phyloP scores from a whole-genome alignment of 1,140 invertebrate genomes.

The Pomacea maculata region DNA sequence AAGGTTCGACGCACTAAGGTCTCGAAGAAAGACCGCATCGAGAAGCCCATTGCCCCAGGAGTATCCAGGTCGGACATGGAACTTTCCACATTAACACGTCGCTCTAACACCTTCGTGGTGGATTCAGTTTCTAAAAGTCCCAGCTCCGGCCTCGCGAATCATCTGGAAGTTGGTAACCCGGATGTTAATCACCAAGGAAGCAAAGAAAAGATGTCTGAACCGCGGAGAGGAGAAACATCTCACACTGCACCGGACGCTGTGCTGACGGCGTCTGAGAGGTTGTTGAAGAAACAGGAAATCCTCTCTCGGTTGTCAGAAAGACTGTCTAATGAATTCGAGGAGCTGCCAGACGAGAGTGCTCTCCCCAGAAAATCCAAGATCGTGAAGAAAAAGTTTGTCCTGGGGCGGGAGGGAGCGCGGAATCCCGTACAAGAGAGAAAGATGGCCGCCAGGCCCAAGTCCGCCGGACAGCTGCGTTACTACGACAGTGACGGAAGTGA shows the following conservation, averaged over 20 bases:
- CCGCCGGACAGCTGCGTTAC: conserved; percentile 16
- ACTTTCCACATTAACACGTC: neutral
- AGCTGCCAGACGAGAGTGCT: neutral
- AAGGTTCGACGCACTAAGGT: neutral
- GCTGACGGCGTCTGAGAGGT: neutral
- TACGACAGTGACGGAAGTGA: conserved; percentile 12
- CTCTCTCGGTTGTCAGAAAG: neutral
- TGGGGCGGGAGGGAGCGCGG: conserved; percentile 3
- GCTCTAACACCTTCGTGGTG: conserved; percentile 4
- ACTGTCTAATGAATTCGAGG: neutral
- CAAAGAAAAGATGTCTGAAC: neutral
- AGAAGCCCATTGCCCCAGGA: neutral
- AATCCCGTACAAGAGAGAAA: neutral
- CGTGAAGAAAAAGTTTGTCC: neutral
- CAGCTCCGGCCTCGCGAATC: neutral
- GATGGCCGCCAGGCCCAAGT: conserved; percentile 9
- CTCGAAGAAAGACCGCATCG: neutral
- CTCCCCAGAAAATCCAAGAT: neutral
- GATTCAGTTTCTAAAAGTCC: neutral
- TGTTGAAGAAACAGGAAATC: neutral
- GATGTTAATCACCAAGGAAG: neutral
- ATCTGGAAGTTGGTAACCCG: neutral
- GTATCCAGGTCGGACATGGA: neutral
- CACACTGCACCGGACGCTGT: neutral
- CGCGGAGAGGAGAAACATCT: neutral